These are phyloP conservation scores for Andrena praecox DNA, from an alignment of 2,888 invertebrate species.

Conservation along the genomic window DNA sequence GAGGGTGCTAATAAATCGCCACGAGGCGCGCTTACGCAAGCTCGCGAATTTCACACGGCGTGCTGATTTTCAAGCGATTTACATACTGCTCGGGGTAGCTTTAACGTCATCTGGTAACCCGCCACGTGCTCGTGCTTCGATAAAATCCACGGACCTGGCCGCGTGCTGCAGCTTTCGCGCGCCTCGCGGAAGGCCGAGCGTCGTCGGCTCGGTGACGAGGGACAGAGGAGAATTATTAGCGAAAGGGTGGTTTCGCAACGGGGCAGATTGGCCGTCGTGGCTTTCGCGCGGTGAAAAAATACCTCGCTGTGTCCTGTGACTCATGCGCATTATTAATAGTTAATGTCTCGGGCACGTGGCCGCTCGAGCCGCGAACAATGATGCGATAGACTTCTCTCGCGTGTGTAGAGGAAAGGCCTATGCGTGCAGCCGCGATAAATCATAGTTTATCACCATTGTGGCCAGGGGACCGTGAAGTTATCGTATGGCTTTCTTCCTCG, in stretches of 20 bases:
- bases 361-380: slow-evolving; percentile 51
- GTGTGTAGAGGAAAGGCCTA: slow-evolving; percentile 5
- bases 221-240: slow-evolving; percentile 13
- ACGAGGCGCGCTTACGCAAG: not conserved
- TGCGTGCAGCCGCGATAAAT: slow-evolving; percentile 53
- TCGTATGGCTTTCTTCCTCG: slow-evolving; percentile 47
- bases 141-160: not conserved
- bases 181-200: not conserved
- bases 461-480: slow-evolving; percentile 49
- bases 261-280: slow-evolving; percentile 20
- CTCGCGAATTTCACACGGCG: slow-evolving; percentile 29
- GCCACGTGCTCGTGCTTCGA: slow-evolving; percentile 3
- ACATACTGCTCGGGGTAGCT: not conserved
- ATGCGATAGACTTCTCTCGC: slow-evolving; percentile 60
- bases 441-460: slow-evolving; percentile 65
- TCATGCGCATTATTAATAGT: slow-evolving; percentile 58
- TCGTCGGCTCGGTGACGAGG: not conserved
- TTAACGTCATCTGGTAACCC: not conserved
- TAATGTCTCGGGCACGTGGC: slow-evolving; percentile 67
- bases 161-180: not conserved
- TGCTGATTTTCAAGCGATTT: not conserved
- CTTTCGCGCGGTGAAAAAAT: slow-evolving; percentile 4
- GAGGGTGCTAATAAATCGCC: not conserved
- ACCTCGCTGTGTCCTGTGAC: slow-evolving; percentile 18
- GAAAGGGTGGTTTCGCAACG: slow-evolving; percentile 30